phyloP scores from a whole-genome alignment of 2,888 invertebrate genomes.

The Hoplodrina blanda region DNA sequence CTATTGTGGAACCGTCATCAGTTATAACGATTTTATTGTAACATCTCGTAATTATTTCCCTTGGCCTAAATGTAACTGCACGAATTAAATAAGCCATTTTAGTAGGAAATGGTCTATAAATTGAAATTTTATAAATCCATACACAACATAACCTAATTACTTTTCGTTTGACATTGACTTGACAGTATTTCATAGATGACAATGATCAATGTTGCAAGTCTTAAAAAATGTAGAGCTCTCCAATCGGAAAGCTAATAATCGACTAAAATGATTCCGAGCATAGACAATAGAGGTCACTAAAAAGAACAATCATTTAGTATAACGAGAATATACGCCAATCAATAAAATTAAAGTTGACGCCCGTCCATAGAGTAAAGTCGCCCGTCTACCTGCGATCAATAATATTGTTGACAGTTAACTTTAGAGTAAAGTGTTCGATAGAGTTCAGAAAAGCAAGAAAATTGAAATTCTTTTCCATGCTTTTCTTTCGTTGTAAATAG shows the following conservation, averaged over 20 bases:
- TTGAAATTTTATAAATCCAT: background rate
- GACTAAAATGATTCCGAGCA: background rate
- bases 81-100: constrained; percentile 77
- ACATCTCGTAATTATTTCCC: constrained; percentile 69
- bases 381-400: too few species aligned
- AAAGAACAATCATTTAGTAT: background rate
- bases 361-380: too few species aligned
- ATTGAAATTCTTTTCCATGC: too few species aligned
- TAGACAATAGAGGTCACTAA: background rate
- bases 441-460: too few species aligned
- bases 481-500: background rate
- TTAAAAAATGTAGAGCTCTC: too few species aligned
- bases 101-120: background rate
- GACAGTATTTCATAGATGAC: background rate
- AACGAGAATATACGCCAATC: constrained; percentile 21
- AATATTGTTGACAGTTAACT: background rate
- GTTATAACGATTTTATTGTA: constrained; percentile 92
- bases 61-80: constrained; percentile 65
- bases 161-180: constrained; percentile 5
- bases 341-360: background rate
- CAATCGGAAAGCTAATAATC: background rate
- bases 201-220: too few species aligned
- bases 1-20: constrained; percentile 94
- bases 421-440: too few species aligned
- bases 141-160: constrained; percentile 38